These are phyloP conservation scores for human (Homo sapiens) DNA, from an alignment of 2,113 vertebrate genomes.

Conservation along the genomic window GRCh38 chr2:4879001-4879500, in stretches of 20 bases:
- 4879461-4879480: background rate
- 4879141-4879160: fast-evolving
- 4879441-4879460: background rate
- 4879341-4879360: background rate
- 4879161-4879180: background rate
- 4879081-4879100: background rate
- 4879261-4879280: background rate
- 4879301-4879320: background rate
- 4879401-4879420: background rate
- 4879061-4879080: background rate
- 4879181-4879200: background rate
- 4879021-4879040: background rate
- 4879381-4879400: background rate
- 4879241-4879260: background rate
- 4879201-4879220: background rate
- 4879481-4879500: background rate
- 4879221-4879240: background rate
- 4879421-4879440: no score
- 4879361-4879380: background rate
- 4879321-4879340: background rate
- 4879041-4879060: background rate
- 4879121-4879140: no score
- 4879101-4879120: no score
- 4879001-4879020: background rate
- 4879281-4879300: background rate